Evolutionary conservation across 1,140 invertebrate genomes (phyloP), one percentile per base, ranked within the genome.

Genomic region (Aphis craccivora): DNA sequence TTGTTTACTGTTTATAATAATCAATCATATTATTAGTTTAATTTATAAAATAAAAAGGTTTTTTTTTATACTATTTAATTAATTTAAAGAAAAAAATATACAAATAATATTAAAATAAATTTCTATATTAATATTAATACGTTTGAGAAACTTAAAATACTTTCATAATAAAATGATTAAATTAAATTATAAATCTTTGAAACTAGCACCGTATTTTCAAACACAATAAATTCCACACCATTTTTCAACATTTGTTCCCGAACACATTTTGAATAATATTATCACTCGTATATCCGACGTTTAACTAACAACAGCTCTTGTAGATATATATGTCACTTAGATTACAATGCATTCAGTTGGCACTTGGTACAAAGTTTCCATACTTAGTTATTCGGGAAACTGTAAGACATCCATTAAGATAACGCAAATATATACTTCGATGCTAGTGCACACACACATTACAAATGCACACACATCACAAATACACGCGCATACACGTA

Each of bases 211-310:
- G 22, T 53, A 3, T 18, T 35, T 48, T 35, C 45, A 51, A 88
- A 88, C 45, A 48, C 22, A 22, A 51, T 48, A 48, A n/a, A 87
- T 87, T 35, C 30, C 22, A 88, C 45, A 23, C 51, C 18, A 23
- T 53, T 88, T 51, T 35, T 88, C n/a, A n/a, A 51, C 20, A 48
- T 48, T 35, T 51, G 30, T 35, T 35, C 20, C 35, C 20, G 22
- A 48, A 87, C 30, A 48, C 86, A 40, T 87, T 86, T 48, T n/a
- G 43, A 88, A 53, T 88, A 88, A 88, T 53, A 51, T 51, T 88
- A 51, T 51, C 45, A 22, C 7, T 53, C 40, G 9, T 45, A 6
- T 14, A 86, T n/a, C 84, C 25, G 0, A 30, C 37, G 37, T 20
- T 84, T 40, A 84, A 84, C 83, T 84, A 84, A 83, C 35, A 83